Base-by-base conservation (phyloP, 37 sponge, comb jelly and placozoan genomes). In the Theonella swinhoei region DNA sequence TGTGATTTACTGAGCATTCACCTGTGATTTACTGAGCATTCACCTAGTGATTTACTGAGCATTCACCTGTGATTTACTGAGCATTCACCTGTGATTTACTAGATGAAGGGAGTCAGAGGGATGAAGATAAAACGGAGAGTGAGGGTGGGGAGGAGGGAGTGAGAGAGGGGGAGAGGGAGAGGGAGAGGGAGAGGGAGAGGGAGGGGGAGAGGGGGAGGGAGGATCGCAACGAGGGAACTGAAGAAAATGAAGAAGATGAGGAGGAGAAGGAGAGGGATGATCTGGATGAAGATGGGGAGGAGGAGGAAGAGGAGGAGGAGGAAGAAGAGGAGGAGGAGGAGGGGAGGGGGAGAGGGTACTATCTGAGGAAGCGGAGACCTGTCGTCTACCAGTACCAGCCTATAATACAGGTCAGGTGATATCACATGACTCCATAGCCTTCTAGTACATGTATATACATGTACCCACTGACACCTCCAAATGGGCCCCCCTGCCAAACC, bases 301-400 rank as follows among this genome's bases (percentile, higher is more conserved):
- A 86, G 58, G 30, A n/a, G 2, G 35, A 26, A 3, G 79, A 86
- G 31, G 74, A 67, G 7, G 83, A 47, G 35, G 81, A 69, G 7
- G 82, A 81, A 32, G 76, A 69, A 54, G 80, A 22, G 9, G 81
- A 85, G 23, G 85, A 85, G 39, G 26, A 28, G 0, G 94, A 92
- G 34, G 67, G 66, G 54, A 14, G 54, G 14, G 76, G 22, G 38
- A 62, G 83, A n/a, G 77, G 74, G 25, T 97, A 97, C 80, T 80
- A 83, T 59, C 89, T 97, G 23, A 86, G 97, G 23, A 87, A 94
- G 78, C 76, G 96, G 35, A 74, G 85, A 25, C 94, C 97, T 0
- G 88, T 91, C 42, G 82, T 94, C 42, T 90, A 94, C 68, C 94
- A 94, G 28, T 85, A 91, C 72, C 88, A 86, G 65, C 83, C 82